phyloP scores from a whole-genome alignment of 35 echinoderm and acorn worm species.

The Strongylocentrotus purpuratus region DNA sequence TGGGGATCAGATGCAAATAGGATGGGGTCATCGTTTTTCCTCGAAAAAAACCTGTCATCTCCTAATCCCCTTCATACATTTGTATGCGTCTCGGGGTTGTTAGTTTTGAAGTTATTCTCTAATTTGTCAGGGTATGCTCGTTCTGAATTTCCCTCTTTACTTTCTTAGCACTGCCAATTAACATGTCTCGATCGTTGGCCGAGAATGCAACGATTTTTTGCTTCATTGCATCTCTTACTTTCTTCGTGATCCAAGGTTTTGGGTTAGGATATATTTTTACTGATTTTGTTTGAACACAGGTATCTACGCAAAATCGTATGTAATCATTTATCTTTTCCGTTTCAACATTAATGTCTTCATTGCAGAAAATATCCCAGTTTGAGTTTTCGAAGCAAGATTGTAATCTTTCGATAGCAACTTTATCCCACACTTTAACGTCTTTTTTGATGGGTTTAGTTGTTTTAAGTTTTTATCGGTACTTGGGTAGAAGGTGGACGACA shows the following conservation, averaged over 20 bases:
- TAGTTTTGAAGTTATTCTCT: slow-evolving; percentile 5
- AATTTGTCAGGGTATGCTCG: background rate
- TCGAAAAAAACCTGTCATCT: background rate
- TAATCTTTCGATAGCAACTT: background rate
- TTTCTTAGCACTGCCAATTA: background rate
- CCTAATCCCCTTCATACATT: slow-evolving; percentile 12
- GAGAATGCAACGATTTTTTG: background rate
- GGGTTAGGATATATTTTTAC: slow-evolving; percentile 27
- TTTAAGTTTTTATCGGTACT: slow-evolving; percentile 8
- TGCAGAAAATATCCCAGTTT: background rate
- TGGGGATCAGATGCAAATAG: background rate
- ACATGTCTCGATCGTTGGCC: background rate
- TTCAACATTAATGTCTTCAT: background rate
- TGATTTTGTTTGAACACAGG: background rate
- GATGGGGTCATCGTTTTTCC: background rate
- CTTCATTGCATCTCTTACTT: too few relatives aligned
- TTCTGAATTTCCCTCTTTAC: background rate
- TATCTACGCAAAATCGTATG: slow-evolving; percentile 4
- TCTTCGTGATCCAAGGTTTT: slow-evolving; percentile 16
- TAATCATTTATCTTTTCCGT: background rate
- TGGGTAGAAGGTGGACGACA: background rate
- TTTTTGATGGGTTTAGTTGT: background rate
- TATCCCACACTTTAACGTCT: slow-evolving; percentile 12
- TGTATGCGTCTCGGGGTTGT: slow-evolving; percentile 17
- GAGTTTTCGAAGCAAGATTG: slow-evolving; percentile 41